These are phyloP conservation scores for Callimorpha dominula DNA, from an alignment of 2,888 invertebrate species.

Conservation along the genomic window DNA sequence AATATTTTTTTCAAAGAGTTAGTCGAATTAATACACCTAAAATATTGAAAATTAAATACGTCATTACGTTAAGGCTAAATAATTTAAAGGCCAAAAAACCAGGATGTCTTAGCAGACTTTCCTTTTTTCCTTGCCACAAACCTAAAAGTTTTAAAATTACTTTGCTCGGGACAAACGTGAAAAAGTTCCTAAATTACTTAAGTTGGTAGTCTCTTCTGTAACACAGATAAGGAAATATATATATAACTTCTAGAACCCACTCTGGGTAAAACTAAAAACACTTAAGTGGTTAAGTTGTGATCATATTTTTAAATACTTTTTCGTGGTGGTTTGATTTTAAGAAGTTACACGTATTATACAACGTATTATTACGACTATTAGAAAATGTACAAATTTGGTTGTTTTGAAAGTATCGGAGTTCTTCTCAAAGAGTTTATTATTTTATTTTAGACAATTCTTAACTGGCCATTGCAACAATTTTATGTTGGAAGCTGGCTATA, in stretches of 20 bases:
- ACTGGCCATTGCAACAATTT: not conserved
- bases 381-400: not conserved
- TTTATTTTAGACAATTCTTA: not conserved
- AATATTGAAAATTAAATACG: not conserved
- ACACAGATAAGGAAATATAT: slow-evolving; percentile 37
- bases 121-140: slow-evolving; percentile 23
- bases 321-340: slow-evolving; percentile 3
- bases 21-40: not conserved
- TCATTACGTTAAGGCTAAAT: not conserved
- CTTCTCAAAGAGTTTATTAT: not conserved
- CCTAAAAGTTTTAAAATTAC: slow-evolving; percentile 39
- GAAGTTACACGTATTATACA: not conserved
- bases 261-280: slow-evolving; percentile 34
- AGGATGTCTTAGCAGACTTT: slow-evolving; percentile 5
- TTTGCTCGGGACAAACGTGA: slow-evolving; percentile 26
- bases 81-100: not conserved
- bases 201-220: slow-evolving; percentile 43
- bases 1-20: not conserved
- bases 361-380: not conserved
- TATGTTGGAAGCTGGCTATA: not conserved
- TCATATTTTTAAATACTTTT: slow-evolving; percentile 29
- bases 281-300: slow-evolving; percentile 37
- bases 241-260: slow-evolving; percentile 37
- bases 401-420: not conserved
- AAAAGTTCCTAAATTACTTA: slow-evolving; percentile 43